Base-by-base conservation (phyloP, 2,113 vertebrate species). In the Cololabis saira region DNA sequence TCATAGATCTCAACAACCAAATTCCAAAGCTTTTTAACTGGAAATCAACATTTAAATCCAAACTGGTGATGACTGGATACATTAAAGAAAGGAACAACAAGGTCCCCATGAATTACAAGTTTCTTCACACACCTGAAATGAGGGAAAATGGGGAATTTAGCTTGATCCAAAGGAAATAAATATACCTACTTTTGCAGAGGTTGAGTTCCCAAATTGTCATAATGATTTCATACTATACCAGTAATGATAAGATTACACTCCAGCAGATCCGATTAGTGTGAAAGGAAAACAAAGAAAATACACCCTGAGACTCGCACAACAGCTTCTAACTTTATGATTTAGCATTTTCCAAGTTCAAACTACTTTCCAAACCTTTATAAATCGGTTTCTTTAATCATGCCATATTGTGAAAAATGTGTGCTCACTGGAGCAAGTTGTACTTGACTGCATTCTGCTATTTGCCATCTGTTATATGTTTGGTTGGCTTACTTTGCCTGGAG, bases 381-480 rank as follows among this genome's bases (percentile, higher is more conserved):
- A 75, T 75, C 24, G 44, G 2, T 22, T 61, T 65, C 41, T 58
- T 55, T 37, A 10, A 63, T 57, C 9, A n/a, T 51, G 61, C 73
- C 78, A 84, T 82, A 76, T 78, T 80, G 69, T 56, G 49, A 56
- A 61, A 66, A 49, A 73, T 22, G 67, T 45, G 14, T 60, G 43
- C 57, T 84, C 54, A 70, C 76, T 74, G 80, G 58, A 60, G 48
- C 19, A 75, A 54, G 67, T 74, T 77, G 60, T 64, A 84, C 81
- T 84, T 63, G 61, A 82, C 62, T 78, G 81, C 65, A 37, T 60
- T 67, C 41, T 47, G 47, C 68, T 76, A 81, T 62, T 75, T 75
- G 53, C 81, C 87, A 87, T 84, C 79, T 84, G 87, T 74, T 83
- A 54, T 18, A 49, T 54, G 19, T 61, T 83, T 65, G 72, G 81